Evolutionary conservation across 2,888 invertebrate genomes (phyloP), one percentile per base, ranked within the genome.

Genomic region (Lomographa bimaculata): DNA sequence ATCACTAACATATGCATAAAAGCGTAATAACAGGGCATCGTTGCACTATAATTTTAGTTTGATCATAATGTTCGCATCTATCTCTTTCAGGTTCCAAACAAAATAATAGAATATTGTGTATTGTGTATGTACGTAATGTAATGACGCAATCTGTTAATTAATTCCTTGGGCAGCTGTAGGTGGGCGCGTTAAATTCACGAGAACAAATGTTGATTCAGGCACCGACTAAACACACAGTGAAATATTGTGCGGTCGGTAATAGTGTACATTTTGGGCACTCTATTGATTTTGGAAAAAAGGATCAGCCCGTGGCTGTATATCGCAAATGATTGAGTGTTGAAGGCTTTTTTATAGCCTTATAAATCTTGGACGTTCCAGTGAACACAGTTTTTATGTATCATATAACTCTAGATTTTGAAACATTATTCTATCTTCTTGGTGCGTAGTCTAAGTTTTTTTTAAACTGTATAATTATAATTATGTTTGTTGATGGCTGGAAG

Each of bases 181-280:
- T 20, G 12, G 24, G 30, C 12, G 20, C 24, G 28, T 44, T 23
- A 33, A 28, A 36, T 43, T 41, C 38, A 34, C 28, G 23, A 16
- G 20, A 41, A 30, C 39, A 42, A 50, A 47, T 50, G 47, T 53
- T 53, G 49, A 42, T 47, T 53, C 50, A 53, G 52, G 53, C 21
- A 43, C 36, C 7, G 37, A 25, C 39, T 41, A 39, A 47, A 28
- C 38, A 41, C 34, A 36, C 46, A 34, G 10, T 37, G 36, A 38
- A 37, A 47, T 41, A 42, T 44, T 44, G 32, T 32, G 32, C 36
- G 32, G 5, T 4, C 19, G 28, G 40, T 40, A 39, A 40, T 40
- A 40, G 25, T 21, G 28, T 36, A 45, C 36, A 30, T 35, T 34
- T 26, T 26, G 41, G 20, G 27, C 27, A 19, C 26, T 37, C 42